Percentiles rank a stretch among this genome's conserved stretches.
Evolutionary conservation across 2,888 invertebrate species (phyloP).

Genomic region (Lithosia quadra): DNA sequence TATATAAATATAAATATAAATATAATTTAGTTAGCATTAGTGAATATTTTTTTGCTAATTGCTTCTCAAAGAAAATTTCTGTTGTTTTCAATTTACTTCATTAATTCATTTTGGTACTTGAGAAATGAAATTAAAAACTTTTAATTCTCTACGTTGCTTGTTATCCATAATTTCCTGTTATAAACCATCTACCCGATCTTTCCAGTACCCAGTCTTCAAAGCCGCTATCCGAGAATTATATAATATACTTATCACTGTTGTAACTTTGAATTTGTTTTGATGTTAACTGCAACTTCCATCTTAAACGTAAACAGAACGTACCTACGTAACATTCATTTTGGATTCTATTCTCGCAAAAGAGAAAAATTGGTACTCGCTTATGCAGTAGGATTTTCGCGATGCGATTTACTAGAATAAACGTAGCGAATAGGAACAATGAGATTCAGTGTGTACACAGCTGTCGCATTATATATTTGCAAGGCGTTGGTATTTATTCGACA

Average conservation of each 20-base stretch:
- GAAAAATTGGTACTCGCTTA: constrained; percentile 59
- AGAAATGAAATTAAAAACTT: too few species aligned
- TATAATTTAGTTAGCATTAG: too few species aligned
- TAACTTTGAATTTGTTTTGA: neutral
- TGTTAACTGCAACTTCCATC: neutral
- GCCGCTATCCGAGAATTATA: neutral
- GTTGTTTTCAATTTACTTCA: neutral
- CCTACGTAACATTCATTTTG: neutral
- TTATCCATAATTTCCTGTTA: neutral
- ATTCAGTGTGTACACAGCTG: constrained; percentile 67
- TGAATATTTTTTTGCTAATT: neutral
- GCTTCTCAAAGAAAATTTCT: neutral
- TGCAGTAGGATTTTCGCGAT: constrained; percentile 58
- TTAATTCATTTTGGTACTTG: too few species aligned
- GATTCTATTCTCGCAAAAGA: neutral
- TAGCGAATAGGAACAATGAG: constrained; percentile 68
- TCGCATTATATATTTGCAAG: constrained; percentile 63
- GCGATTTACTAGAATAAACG: constrained; percentile 62
- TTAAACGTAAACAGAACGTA: neutral
- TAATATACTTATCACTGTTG: neutral
- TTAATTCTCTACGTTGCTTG: too few species aligned
- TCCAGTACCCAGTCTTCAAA: neutral
- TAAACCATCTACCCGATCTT: neutral
- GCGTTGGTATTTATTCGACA: constrained; percentile 59
- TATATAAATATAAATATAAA: too few species aligned